These are phyloP conservation scores for Sebastolobus altivelis DNA, from an alignment of 2,797 vertebrate species.

Conservation along the genomic window DNA sequence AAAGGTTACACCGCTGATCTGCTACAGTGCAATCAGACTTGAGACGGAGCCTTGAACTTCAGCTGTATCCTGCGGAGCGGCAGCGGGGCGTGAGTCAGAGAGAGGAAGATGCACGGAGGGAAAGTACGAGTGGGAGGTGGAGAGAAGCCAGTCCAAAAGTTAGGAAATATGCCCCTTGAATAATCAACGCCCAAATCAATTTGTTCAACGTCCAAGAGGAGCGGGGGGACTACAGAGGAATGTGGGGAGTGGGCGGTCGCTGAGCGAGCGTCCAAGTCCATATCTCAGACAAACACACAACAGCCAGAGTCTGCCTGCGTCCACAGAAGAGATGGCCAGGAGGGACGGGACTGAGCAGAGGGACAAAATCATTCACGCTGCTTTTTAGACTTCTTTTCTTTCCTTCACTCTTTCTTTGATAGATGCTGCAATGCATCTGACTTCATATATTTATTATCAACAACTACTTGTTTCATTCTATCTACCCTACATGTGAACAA, in stretches of 20 bases:
- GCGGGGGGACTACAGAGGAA: constrained; percentile 72
- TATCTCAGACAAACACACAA: constrained; percentile 79
- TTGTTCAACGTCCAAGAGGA: constrained; percentile 74
- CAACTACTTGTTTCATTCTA: constrained; percentile 10
- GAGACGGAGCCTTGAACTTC: constrained; percentile 60
- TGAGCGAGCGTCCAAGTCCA: constrained; percentile 63
- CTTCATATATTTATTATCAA: constrained; percentile 9
- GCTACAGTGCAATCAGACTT: constrained; percentile 57
- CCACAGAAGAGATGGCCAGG: constrained; percentile 57
- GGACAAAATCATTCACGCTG: constrained; percentile 28
- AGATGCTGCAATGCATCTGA: constrained; percentile 39
- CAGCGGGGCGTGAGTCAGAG: constrained; percentile 56
- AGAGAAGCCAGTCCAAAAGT: constrained; percentile 70
- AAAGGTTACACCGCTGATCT: constrained; percentile 58
- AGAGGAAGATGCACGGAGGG: constrained; percentile 29
- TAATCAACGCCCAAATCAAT: constrained; percentile 78
- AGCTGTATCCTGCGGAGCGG: constrained; percentile 41
- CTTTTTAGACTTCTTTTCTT: background rate
- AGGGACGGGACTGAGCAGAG: constrained; percentile 54
- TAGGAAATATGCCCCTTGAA: constrained; percentile 70
- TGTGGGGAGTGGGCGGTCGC: constrained; percentile 70
- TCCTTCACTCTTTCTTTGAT: constrained; percentile 25
- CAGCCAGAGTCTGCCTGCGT: constrained; percentile 54
- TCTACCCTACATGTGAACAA: background rate
- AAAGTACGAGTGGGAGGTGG: constrained; percentile 53